Base-by-base conservation (phyloP, 2,113 vertebrate species). In the Chunga burmeisteri region DNA sequence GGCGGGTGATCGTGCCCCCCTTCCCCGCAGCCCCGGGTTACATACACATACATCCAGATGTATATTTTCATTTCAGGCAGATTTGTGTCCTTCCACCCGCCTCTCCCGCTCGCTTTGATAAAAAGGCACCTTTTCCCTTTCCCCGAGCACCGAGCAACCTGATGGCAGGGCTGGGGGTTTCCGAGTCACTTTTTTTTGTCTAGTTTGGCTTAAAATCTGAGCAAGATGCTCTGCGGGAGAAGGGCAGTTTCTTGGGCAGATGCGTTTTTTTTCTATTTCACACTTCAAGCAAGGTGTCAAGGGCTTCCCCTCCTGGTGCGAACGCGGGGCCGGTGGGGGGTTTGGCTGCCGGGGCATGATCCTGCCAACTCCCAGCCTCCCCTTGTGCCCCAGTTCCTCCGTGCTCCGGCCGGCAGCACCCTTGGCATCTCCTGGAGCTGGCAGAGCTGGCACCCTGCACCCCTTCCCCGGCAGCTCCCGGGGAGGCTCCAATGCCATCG, bases 311-410 rank as follows among this genome's bases (percentile, higher is more conserved):
- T 46, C 11, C 25, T 0, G 0, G 11, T 0, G 7, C 3, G 56
- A 38, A 19, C 1, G 1, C 1, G 9, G 17, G 26, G 52, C 2
- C 7, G 27, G 4, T 3, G n/a, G 32, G 63, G 42, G 62, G 17
- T 55, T 77, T 10, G 3, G 52, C 36, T 42, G 15, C 2, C 50
- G 7, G 63, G 27, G 47, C 32, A 47, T 2, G 2, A 34, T 11
- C 14, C 62, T 13, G 21, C 55, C 58, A 81, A 13, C 49, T 40
- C 32, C 61, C 74, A 68, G 34, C 49, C 32, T 50, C 36, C 52
- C 7, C 27, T 4, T 7, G 16, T 17, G 38, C 25, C 34, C 46
- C 0, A 0, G 20, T 3, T 47, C 18, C 30, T 16, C 52, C 0
- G 0, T 13, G 58, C 32, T 46, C 36, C 77, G 34, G 58, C 56